These are phyloP conservation scores for Drosophila tsacasi DNA, from an alignment of 1,140 invertebrate genomes.

Conservation along the genomic window DNA sequence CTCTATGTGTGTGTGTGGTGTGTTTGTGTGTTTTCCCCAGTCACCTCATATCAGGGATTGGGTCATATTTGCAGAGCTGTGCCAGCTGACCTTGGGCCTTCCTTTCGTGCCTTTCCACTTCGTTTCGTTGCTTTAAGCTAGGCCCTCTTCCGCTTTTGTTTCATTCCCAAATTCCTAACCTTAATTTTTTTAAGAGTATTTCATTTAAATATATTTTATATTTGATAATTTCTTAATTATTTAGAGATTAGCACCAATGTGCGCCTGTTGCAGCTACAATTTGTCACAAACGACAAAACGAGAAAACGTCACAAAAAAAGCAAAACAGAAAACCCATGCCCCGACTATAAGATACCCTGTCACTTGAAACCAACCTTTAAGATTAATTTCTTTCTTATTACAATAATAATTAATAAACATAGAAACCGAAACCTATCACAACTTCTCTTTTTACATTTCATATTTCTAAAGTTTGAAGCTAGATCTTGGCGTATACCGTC, in stretches of 20 bases:
- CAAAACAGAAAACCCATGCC: background rate
- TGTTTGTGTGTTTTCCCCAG: constrained; percentile 12
- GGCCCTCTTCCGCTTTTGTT: background rate
- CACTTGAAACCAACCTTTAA: background rate
- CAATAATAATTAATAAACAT: background rate
- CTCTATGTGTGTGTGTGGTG: background rate
- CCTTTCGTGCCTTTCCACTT: background rate
- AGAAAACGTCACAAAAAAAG: background rate
- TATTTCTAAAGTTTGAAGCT: background rate
- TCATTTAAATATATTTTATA: background rate
- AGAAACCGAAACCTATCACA: background rate
- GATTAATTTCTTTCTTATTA: background rate
- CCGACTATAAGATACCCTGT: background rate
- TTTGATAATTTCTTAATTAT: background rate
- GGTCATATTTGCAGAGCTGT: constrained; percentile 12
- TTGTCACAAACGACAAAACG: constrained; percentile 16
- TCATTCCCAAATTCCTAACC: background rate
- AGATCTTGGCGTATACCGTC: too few species aligned
- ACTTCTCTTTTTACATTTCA: background rate
- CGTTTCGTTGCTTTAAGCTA: background rate
- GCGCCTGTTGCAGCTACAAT: constrained; percentile 23
- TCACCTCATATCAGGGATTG: constrained; percentile 12
- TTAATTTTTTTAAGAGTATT: background rate
- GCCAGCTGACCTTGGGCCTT: constrained; percentile 29
- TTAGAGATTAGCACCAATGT: constrained; percentile 16